Evolutionary conservation across 2,888 invertebrate genomes (phyloP).

Genomic region (Stegana nigrithorax): DNA sequence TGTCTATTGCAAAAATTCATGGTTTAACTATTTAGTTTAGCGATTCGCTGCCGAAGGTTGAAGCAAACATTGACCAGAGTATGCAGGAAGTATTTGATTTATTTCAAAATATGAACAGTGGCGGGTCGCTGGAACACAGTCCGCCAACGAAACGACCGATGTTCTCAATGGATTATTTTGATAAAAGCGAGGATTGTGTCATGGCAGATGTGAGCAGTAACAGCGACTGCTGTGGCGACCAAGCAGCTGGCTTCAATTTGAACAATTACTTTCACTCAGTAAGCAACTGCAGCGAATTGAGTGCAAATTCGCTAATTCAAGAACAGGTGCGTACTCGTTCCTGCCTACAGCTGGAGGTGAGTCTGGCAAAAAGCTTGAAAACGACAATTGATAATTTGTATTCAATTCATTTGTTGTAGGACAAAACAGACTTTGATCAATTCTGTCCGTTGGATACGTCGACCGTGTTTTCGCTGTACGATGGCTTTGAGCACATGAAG

Average conservation of each 20-base stretch:
- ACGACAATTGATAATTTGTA: background rate
- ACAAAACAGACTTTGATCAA: slow-evolving; percentile 33
- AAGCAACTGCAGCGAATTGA: background rate
- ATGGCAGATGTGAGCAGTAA: slow-evolving; percentile 46
- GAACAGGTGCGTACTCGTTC: background rate
- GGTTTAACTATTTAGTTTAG: no score
- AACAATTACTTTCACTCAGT: slow-evolving; percentile 1
- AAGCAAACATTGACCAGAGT: background rate
- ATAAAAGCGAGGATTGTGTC: slow-evolving; percentile 40
- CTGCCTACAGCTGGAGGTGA: slow-evolving; percentile 6
- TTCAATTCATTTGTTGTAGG: slow-evolving; percentile 24
- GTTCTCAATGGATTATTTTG: slow-evolving; percentile 47
- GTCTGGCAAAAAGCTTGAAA: background rate
- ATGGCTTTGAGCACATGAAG: slow-evolving; percentile 48
- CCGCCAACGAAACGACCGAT: slow-evolving; percentile 37
- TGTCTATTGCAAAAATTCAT: no score
- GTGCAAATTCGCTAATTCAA: background rate
- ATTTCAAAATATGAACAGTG: background rate
- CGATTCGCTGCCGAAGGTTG: no score
- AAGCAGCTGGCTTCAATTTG: background rate
- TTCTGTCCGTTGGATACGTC: slow-evolving; percentile 62
- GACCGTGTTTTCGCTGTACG: slow-evolving; percentile 52
- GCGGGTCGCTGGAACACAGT: background rate
- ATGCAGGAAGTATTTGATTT: background rate
- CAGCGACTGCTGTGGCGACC: background rate